Base-by-base conservation (phyloP, 2,113 vertebrate species). In the Hippocampus barbouri region DNA sequence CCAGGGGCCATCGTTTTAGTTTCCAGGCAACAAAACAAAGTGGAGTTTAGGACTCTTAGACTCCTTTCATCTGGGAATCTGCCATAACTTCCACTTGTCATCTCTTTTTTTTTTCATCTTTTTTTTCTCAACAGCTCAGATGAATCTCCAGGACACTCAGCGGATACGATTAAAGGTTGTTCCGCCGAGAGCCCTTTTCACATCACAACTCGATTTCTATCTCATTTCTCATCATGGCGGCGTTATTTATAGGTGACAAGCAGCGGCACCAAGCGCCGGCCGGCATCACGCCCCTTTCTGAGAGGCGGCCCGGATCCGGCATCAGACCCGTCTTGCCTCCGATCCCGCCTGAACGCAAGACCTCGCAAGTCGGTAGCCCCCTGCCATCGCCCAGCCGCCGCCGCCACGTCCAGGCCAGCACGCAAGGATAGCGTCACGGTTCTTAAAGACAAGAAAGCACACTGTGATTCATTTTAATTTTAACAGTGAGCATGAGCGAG, bases 251-350 rank as follows among this genome's bases (percentile, higher is more conserved):
- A 66, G 64, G 41, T 25, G 40, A 25, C n/a, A 16, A 47, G n/a
- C 76, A 67, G 61, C 78, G 74, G 25, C 77, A 85, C 2, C 78
- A 88, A n/a, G 68, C 16, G 4, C 71, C 86, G 38, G 70, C 79
- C 1, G 54, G 27, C 0, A 0, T 0, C 0, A 77, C 77, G 1
- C 76, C 79, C 0, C 80, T 83, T 10, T 30, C 77, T 1, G 79
- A 40, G 0, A 54, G 71, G 51, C 86, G 77, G 0, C 87, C 93
- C 0, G 91, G 92, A 6, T 93, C 90, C 72, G 89, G 89, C 8
- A 70, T 83, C 79, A 95, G 90, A 66, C 90, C 92, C 1, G 45
- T 91, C 68, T 91, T 98, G 7, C 96, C 96, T 14, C 94, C 95
- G 0, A 97, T 98, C 79, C 93, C 93, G 0, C 68, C 90, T 0